Conservation (phyloP, 2,888 invertebrate species). For the Nomada ruficornis region DNA sequence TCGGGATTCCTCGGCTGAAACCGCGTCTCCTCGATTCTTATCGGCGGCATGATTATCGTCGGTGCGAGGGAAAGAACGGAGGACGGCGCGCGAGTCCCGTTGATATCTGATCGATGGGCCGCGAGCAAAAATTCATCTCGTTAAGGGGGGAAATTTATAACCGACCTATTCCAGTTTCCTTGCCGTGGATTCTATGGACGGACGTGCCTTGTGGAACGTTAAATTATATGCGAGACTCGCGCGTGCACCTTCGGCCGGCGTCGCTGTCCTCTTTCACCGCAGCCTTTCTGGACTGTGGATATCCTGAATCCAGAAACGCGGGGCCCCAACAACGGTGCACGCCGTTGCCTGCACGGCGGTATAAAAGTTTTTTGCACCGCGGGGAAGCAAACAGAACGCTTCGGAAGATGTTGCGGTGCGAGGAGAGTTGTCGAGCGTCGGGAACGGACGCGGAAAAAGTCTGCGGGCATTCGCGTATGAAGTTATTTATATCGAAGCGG, state of each 20-base stretch:
- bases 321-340: conserved; percentile 42
- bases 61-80: background rate
- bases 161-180: conserved; percentile 63
- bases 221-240: conserved; percentile 61
- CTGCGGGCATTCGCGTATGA: conserved; percentile 38
- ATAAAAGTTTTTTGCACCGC: conserved; percentile 36
- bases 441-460: conserved; percentile 10
- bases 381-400: conserved; percentile 18
- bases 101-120: conserved; percentile 59
- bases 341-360: conserved; percentile 40
- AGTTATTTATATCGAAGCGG: conserved; percentile 32
- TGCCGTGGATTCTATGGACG: conserved; percentile 54
- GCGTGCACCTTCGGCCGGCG: conserved; percentile 53
- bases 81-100: conserved; percentile 48
- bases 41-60: conserved; percentile 45
- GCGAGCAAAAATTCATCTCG: conserved; percentile 43
- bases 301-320: conserved; percentile 45
- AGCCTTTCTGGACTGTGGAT: background rate
- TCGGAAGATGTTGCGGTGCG: conserved; percentile 54
- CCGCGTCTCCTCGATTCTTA: conserved; percentile 43
- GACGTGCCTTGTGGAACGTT: conserved; percentile 59
- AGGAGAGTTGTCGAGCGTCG: too few relatives aligned
- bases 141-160: conserved; percentile 59
- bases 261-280: background rate
- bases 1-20: conserved; percentile 47